A percentile compares a stretch with the other conserved stretches of the same genome.
Evolutionary conservation across 92 coral and sea anemone species (phyloP).

Genomic region (Epizoanthus ramosus): DNA sequence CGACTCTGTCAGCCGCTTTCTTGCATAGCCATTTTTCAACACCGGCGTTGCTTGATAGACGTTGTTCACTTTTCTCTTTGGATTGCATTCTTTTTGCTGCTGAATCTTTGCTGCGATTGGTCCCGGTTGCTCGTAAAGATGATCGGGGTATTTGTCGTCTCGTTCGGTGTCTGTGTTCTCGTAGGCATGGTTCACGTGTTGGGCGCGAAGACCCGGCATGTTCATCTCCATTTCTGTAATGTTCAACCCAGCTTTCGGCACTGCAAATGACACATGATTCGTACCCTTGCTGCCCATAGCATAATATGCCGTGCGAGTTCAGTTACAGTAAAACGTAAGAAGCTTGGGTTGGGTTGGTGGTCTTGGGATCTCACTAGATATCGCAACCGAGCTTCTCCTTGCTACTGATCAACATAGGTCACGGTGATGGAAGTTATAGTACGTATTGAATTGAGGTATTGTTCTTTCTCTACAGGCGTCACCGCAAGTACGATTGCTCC

Average conservation of each 20-base stretch:
- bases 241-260: neutral
- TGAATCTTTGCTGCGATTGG: neutral
- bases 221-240: conserved; percentile 1
- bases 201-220: neutral
- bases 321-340: no score
- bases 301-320: neutral
- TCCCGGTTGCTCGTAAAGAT: conserved; percentile 15
- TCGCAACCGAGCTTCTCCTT: no score
- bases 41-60: neutral
- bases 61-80: conserved; percentile 6
- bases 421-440: no score
- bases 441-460: no score
- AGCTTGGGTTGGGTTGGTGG: no score
- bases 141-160: conserved; percentile 18
- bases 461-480: no score
- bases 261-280: neutral
- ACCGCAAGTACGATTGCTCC: no score
- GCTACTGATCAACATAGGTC: no score
- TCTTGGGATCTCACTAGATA: no score
- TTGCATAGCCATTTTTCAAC: neutral
- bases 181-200: conserved; percentile 19
- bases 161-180: neutral
- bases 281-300: conserved; percentile 1
- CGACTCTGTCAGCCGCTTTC: conserved; percentile 23
- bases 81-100: conserved; percentile 11